phyloP scores from a whole-genome alignment of 1,140 invertebrate species.

The Drosophila melanica region DNA sequence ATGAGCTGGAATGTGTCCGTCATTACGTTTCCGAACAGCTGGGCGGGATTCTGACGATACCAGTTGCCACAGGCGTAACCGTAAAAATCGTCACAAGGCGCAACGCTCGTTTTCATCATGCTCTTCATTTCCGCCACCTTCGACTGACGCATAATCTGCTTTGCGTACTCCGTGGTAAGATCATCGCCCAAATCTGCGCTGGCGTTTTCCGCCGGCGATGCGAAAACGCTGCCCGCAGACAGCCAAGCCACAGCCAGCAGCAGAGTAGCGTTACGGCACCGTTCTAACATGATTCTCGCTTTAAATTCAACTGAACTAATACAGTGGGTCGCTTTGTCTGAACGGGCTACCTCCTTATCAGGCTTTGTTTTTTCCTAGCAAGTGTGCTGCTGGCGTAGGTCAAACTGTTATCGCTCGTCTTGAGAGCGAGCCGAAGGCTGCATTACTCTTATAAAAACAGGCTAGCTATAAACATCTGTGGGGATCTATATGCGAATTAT shows the following conservation, averaged over 20 bases:
- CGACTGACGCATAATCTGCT: constrained; percentile 49
- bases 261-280: constrained; percentile 15
- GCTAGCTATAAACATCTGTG: too few species aligned
- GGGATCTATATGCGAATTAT: too few species aligned
- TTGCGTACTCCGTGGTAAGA: constrained; percentile 52
- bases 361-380: too few species aligned
- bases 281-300: constrained; percentile 45
- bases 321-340: constrained; percentile 12
- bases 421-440: constrained; percentile 10
- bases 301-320: constrained; percentile 46
- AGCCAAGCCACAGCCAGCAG: constrained; percentile 8
- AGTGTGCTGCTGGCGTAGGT: too few species aligned
- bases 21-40: constrained; percentile 35
- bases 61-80: constrained; percentile 88
- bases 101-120: constrained; percentile 84
- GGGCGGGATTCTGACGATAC: constrained; percentile 83
- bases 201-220: constrained; percentile 13
- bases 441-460: too few species aligned
- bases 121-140: constrained; percentile 68
- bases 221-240: not conserved
- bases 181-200: constrained; percentile 47
- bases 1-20: constrained; percentile 65
- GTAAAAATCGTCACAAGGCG: constrained; percentile 88
- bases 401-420: constrained; percentile 50
- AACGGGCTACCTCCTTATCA: constrained; percentile 44